These are phyloP conservation scores for Chromoteleia sp. DNA, from an alignment of 2,888 invertebrate species.

Conservation along the genomic window DNA sequence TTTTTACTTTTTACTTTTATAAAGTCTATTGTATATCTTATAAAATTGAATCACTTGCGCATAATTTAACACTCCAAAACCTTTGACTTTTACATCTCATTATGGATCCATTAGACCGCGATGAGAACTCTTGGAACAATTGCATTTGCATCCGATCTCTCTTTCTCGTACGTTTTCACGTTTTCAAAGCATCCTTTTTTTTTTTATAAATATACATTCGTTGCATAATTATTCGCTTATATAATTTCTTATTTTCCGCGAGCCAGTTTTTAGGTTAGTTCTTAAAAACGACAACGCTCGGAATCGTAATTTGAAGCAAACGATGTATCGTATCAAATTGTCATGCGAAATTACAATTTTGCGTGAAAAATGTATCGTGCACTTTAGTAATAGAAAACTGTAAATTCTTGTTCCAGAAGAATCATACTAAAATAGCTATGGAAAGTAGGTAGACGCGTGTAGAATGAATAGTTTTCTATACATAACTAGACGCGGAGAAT, in stretches of 20 bases:
- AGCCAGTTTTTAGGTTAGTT: not conserved
- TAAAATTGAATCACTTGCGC: constrained; percentile 29
- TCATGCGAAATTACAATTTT: too few species aligned
- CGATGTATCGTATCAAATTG: too few species aligned
- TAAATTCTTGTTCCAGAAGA: too few species aligned
- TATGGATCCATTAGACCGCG: constrained; percentile 29
- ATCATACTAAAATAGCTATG: too few species aligned
- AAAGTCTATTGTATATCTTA: constrained; percentile 20
- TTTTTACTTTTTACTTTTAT: constrained; percentile 33
- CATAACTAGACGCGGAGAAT: not conserved
- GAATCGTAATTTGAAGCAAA: too few species aligned
- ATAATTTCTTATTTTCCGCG: constrained; percentile 4
- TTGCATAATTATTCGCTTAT: constrained; percentile 13
- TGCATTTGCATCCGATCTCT: constrained; percentile 20
- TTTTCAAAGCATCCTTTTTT: not conserved
- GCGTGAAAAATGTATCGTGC: too few species aligned
- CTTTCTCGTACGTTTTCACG: constrained; percentile 4
- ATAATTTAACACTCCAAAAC: constrained; percentile 35
- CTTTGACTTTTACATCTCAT: constrained; percentile 50
- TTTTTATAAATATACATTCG: constrained; percentile 2
- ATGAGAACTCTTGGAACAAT: constrained; percentile 32
- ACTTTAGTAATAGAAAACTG: too few species aligned
- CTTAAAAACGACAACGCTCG: too few species aligned
- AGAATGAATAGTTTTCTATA: not conserved
- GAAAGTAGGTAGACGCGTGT: too few species aligned